These are phyloP conservation scores for Heterodera carotae DNA, from an alignment of 1,140 invertebrate species.

Conservation along the genomic window DNA sequence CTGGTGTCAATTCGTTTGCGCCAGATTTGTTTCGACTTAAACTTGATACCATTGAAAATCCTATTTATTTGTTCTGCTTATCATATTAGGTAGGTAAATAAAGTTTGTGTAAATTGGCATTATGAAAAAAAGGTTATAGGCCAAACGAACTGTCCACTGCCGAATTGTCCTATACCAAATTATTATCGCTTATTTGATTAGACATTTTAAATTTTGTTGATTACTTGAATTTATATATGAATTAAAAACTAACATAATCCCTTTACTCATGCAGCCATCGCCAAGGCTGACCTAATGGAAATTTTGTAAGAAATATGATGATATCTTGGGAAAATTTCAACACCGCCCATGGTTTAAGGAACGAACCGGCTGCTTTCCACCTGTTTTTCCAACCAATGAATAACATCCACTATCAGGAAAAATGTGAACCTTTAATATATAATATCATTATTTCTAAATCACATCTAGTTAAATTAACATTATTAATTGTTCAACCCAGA, in stretches of 20 bases:
- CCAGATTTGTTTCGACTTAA: slow-evolving; percentile 36
- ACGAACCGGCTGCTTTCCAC: slow-evolving; percentile 66
- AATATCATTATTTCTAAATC: not conserved
- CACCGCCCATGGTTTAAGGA: no score
- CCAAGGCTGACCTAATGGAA: slow-evolving; percentile 59
- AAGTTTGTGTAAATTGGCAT: no score
- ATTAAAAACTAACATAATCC: no score
- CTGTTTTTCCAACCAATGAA: slow-evolving; percentile 66
- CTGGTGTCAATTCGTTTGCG: no score
- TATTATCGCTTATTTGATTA: no score
- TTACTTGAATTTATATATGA: not conserved
- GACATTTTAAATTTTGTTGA: no score
- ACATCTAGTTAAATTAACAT: slow-evolving; percentile 14
- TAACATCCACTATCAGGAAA: slow-evolving; percentile 64
- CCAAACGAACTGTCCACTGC: no score
- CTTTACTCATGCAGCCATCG: slow-evolving; percentile 73
- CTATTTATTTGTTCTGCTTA: no score
- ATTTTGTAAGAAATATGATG: not conserved
- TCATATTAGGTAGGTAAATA: no score
- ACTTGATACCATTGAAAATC: no score
- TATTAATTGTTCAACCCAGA: not conserved
- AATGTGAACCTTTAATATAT: slow-evolving; percentile 52
- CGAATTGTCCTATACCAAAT: no score
- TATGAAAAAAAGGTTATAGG: no score
- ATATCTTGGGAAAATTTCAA: not conserved